Conservation (phyloP, 2,797 vertebrate species). For the Lophotriccus pileatus region DNA sequence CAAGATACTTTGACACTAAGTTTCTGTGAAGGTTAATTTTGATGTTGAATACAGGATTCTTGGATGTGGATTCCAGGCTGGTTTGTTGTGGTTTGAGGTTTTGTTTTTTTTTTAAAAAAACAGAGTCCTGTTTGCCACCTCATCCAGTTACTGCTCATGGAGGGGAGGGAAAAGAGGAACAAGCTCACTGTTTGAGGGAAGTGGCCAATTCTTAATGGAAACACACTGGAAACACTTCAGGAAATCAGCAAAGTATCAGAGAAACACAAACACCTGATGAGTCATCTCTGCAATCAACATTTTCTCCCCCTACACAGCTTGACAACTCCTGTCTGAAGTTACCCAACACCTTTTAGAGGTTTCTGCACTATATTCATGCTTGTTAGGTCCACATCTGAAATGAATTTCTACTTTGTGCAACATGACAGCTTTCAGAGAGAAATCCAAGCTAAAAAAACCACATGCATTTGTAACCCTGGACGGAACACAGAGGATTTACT, state of each 20-base stretch:
- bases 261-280: not conserved
- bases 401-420: not conserved
- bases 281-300: not conserved
- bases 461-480: not conserved
- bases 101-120: not conserved
- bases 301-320: not conserved
- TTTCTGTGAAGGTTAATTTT: not conserved
- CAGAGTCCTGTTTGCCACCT: not conserved
- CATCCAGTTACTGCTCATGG: too few species aligned
- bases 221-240: not conserved
- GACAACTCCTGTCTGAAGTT: not conserved
- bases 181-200: not conserved
- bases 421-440: not conserved
- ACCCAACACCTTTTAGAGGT: not conserved
- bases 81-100: not conserved
- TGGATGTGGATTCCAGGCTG: not conserved
- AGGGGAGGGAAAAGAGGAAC: not conserved
- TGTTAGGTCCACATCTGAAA: not conserved
- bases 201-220: not conserved
- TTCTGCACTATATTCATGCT: not conserved
- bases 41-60: not conserved
- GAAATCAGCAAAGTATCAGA: not conserved
- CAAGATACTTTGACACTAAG: too few species aligned
- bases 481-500: constrained; percentile 52
- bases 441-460: not conserved